Evolutionary conservation across 2,113 vertebrate genomes (phyloP), one percentile per base, ranked within the genome.

Genomic region (Anser cygnoides): DNA sequence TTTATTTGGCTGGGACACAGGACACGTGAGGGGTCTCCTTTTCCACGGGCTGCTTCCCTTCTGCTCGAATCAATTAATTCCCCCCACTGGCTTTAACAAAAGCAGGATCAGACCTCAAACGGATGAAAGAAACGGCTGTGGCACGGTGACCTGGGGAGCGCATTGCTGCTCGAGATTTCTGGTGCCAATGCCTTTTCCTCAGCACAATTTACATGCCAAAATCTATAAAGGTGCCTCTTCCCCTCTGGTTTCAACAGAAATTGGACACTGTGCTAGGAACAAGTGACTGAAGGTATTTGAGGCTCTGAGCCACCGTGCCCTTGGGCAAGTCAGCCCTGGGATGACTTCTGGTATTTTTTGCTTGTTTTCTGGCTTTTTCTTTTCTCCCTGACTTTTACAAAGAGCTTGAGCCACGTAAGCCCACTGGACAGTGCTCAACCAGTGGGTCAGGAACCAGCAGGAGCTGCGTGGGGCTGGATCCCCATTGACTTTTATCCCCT

Each of bases 351-450:
- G 28, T n/a, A 25, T 41, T 65, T 65, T 50, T 41, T 39, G 49
- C 28, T 12, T 8, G n/a, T 57, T 72, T 71, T 49, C 49, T 49
- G 86, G n/a, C 19, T 5, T 72, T 23, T 26, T n/a, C 41, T n/a
- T 72, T 72, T 43, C 67, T 50, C 43, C 52, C 35, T 9, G 43
- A 9, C 50, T 9, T 37, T 52, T 74, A 23, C 50, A 13, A n/a
- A 57, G 50, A 66, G 43, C 35, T 81, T 50, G 59, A 66, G 86
- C 57, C 85, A 49, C n/a, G 2, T 41, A 58, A 19, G 41, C 29
- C 10, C 35, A 0, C 41, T 5, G 29, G n/a, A 3, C 6, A 39
- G 58, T 16, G 52, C 52, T 54, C 7, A 26, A 28, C 11, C 26
- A 26, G 52, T 4, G 52, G 26, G 12, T 41, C 67, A 8, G 8